phyloP scores from a whole-genome alignment of 2,113 vertebrate genomes.

The Grammomys surdaster region DNA sequence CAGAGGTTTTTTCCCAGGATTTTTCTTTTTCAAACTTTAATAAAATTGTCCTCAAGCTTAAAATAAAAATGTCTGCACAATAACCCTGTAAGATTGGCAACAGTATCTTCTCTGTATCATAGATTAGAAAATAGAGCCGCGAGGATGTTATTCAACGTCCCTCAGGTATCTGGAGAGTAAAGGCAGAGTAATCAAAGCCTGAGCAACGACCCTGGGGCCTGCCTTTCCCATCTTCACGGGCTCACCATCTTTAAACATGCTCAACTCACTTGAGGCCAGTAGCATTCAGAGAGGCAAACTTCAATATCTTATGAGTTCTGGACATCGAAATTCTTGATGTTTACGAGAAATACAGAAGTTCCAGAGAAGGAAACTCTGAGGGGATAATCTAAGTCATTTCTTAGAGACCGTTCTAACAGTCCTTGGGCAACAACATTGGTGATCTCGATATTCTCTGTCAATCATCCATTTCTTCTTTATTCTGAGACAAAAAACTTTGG shows the following conservation, averaged over 20 bases:
- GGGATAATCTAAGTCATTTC: not conserved
- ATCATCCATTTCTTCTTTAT: not conserved
- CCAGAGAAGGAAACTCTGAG: not conserved
- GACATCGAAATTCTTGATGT: not conserved
- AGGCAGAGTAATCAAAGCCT: not conserved
- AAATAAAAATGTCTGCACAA: not conserved
- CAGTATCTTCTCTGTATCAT: not conserved
- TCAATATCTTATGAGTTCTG: too few species aligned
- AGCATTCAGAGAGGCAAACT: not conserved
- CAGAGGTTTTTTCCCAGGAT: not conserved
- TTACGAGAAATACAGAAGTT: not conserved
- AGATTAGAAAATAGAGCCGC: slow-evolving; percentile 10
- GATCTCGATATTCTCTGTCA: not conserved
- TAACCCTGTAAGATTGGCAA: not conserved
- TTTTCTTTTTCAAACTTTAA: not conserved
- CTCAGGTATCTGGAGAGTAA: not conserved
- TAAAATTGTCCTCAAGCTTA: not conserved
- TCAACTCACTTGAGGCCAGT: not conserved
- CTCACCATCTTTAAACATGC: accelerated
- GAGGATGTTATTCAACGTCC: not conserved
- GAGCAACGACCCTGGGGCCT: not conserved
- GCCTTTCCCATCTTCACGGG: not conserved
- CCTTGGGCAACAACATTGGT: not conserved
- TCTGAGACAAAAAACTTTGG: not conserved
- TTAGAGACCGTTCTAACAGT: not conserved